Evolutionary conservation across 2,113 vertebrate genomes (phyloP), one percentile per base, ranked within the genome.

Genomic region (Lophius piscatorius): DNA sequence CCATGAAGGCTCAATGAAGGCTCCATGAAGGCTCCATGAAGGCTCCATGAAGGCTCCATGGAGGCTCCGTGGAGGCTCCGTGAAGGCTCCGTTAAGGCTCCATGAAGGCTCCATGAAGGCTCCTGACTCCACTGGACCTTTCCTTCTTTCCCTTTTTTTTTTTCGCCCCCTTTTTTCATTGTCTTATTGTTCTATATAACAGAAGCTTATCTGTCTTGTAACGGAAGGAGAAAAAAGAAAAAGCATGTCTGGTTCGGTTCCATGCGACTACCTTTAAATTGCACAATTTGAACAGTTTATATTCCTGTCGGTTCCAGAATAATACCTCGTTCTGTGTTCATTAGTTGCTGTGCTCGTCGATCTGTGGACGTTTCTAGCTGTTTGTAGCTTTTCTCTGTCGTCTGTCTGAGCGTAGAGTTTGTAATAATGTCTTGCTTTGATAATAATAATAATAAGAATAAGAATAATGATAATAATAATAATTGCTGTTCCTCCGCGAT

Each of bases 241-340:
- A 81, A 79, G 88, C 85, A 90, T 89, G 87, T 82, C 78, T 70
- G 82, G 78, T 81, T 73, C 72, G 68, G 62, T 81, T 87, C 81
- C 66, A 87, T 88, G 90, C 92, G 91, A 93, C 94, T 97, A 95
- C 94, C 93, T 85, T 96, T 94, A 91, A 92, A 92, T 94, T 95
- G 94, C 94, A 98, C 95, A 95, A 93, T 87, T 93, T 91, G 91
- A 91, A 92, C 71, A 77, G 83, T 85, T 73, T 81, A 63, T 90
- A 63, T 62, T 90, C 91, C 6, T 56, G 60, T 71, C 20, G 20
- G 90, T 91, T 93, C 91, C 92, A 45, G 90, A 93, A 92, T 92
- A 89, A 90, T 90, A 90, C 26, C 62, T 93, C 91, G 86, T 68
- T 76, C 63, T 60, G 74, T 88, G 94, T 91, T 22, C 8, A 92